phyloP scores from a whole-genome alignment of 2,113 vertebrate genomes.

The Nestor notabilis region DNA sequence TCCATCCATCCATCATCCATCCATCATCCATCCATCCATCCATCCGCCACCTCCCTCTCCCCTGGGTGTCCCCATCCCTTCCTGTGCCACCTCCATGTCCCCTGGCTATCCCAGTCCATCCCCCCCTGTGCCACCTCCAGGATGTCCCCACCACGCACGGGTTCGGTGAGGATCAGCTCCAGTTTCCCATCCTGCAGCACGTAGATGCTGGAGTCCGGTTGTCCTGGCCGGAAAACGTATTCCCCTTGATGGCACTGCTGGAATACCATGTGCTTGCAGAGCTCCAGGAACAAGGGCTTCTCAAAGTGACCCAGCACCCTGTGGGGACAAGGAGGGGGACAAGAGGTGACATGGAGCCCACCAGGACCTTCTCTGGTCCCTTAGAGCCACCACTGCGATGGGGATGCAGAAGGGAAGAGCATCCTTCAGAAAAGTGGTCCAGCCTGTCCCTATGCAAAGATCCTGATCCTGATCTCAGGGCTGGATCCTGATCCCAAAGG shows the following conservation, averaged over 20 bases:
- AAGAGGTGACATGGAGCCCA: accelerated
- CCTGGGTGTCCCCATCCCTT: not conserved
- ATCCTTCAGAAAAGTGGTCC: accelerated
- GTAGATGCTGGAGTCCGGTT: constrained; percentile 93
- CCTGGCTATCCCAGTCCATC: not conserved
- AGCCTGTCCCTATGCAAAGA: not conserved
- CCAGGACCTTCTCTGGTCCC: accelerated
- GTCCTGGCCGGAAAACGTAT: constrained; percentile 89
- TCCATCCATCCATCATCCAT: not conserved
- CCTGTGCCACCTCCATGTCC: not conserved
- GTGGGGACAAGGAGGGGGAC: not conserved
- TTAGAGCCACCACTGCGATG: not conserved
- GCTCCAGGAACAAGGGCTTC: constrained; percentile 92
- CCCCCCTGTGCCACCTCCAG: too few species aligned
- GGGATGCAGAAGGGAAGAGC: not conserved
- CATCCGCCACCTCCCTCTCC: too few species aligned
- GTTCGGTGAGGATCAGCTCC: constrained; percentile 89
- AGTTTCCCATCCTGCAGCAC: constrained; percentile 94
- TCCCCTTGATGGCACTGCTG: constrained; percentile 90
- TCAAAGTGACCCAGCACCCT: constrained; percentile 97
- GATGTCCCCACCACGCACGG: constrained; percentile 53
- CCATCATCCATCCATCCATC: too few species aligned
- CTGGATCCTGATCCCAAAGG: not conserved
- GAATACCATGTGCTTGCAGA: constrained; percentile 95
- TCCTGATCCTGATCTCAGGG: accelerated